Evolutionary conservation across 2,113 vertebrate species (phyloP).

Genomic region (Poecile atricapillus): DNA sequence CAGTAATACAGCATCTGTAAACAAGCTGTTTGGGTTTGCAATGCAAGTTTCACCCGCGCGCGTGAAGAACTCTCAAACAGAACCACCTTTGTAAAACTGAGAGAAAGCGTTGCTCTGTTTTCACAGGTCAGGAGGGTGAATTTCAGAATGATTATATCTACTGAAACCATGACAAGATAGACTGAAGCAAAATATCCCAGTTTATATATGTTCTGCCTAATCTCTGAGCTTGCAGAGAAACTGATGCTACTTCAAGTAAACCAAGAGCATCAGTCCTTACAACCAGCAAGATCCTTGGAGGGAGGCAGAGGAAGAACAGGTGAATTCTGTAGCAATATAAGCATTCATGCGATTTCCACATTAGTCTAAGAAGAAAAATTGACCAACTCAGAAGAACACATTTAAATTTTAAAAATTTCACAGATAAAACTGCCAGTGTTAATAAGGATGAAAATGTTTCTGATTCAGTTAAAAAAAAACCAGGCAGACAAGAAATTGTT

Average conservation of each 20-base stretch:
- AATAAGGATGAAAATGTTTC: neutral
- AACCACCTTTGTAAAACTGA: neutral
- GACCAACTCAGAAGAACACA: neutral
- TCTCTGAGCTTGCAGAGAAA: neutral
- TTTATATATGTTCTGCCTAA: neutral
- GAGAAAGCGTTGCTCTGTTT: neutral
- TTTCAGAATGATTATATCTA: neutral
- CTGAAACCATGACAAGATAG: neutral
- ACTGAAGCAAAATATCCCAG: neutral
- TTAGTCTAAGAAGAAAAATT: neutral
- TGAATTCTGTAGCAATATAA: neutral
- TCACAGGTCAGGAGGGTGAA: neutral
- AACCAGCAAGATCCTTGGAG: neutral
- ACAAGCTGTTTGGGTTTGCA: neutral
- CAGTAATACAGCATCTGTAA: neutral
- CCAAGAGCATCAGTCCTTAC: neutral
- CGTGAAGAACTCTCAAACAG: neutral
- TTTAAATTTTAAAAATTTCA: neutral
- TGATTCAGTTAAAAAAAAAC: neutral
- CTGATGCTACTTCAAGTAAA: neutral
- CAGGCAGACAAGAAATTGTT: neutral
- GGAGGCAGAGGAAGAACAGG: rapidly evolving
- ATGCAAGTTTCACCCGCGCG: neutral
- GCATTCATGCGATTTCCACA: neutral
- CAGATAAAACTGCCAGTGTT: neutral